Conservation (phyloP, 2,888 invertebrate genomes). For the Aplocera efformata region DNA sequence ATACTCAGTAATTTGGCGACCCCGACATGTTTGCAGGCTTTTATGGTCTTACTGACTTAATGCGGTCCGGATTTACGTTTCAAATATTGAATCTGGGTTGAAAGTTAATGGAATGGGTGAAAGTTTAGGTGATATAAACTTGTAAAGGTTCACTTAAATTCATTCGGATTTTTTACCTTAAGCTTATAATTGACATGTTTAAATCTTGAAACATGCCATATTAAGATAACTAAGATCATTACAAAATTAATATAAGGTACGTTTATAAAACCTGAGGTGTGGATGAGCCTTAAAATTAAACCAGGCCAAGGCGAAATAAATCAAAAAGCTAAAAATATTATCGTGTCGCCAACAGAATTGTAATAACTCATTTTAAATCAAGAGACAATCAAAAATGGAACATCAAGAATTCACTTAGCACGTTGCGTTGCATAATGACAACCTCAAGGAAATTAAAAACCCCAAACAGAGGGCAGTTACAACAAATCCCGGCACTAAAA, state of each 20-base stretch:
- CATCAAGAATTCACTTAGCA: constrained; percentile 15
- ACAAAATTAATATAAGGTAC: no score
- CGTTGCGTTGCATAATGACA: constrained; percentile 22
- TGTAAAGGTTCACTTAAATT: no score
- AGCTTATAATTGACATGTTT: no score
- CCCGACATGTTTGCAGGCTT: constrained; percentile 53
- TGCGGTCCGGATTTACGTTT: constrained; percentile 39
- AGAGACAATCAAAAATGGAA: not conserved
- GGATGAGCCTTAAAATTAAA: no score
- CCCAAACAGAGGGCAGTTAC: constrained; percentile 75
- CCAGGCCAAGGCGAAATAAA: not conserved
- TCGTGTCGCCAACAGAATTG: not conserved
- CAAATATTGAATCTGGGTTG: constrained; percentile 33
- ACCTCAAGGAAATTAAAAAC: constrained; percentile 76
- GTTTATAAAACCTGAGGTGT: no score
- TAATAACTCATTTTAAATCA: not conserved
- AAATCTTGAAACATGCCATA: no score
- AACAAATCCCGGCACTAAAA: constrained; percentile 77
- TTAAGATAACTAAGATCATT: no score
- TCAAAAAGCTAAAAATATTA: not conserved
- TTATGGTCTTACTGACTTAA: constrained; percentile 51
- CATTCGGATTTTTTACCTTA: no score
- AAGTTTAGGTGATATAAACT: not conserved
- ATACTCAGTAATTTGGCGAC: constrained; percentile 74
- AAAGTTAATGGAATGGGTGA: constrained; percentile 4